Percentiles rank a stretch among this genome's conserved stretches.
Conservation (phyloP, 2,113 vertebrate species). For the Pardalotus punctatus region DNA sequence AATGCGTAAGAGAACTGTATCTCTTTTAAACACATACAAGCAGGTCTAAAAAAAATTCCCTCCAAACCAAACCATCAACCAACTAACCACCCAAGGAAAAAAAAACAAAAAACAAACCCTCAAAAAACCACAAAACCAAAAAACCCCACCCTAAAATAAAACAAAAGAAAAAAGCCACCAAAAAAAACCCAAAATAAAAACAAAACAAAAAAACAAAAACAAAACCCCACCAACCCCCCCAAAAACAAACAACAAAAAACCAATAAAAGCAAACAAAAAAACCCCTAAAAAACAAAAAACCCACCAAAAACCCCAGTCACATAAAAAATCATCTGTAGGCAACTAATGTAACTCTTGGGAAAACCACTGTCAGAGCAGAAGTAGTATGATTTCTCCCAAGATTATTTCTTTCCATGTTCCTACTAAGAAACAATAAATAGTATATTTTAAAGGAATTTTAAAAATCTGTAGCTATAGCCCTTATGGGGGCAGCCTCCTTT, state of each 20-base stretch:
- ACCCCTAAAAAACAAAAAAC: fast-evolving
- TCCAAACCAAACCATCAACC: background rate
- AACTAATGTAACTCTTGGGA: background rate
- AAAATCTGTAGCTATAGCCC: background rate
- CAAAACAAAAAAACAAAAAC: no score
- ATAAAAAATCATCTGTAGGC: background rate
- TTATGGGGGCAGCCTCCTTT: background rate
- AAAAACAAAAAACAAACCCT: no score
- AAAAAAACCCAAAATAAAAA: background rate
- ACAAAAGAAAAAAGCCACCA: background rate
- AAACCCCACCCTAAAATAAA: no score
- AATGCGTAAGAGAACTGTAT: background rate
- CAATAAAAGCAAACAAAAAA: no score
- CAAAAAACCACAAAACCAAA: no score
- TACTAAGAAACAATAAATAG: background rate
- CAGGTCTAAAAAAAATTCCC: background rate
- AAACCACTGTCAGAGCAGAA: background rate
- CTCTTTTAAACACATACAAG: background rate
- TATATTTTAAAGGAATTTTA: background rate
- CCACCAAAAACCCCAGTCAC: fast-evolving
- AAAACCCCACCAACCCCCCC: no score
- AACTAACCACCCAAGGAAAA: no score
- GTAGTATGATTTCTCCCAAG: background rate
- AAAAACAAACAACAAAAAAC: no score
- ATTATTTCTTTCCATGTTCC: background rate